Base-by-base conservation (phyloP, 1,140 invertebrate species). In the Penaeus vannamei region DNA sequence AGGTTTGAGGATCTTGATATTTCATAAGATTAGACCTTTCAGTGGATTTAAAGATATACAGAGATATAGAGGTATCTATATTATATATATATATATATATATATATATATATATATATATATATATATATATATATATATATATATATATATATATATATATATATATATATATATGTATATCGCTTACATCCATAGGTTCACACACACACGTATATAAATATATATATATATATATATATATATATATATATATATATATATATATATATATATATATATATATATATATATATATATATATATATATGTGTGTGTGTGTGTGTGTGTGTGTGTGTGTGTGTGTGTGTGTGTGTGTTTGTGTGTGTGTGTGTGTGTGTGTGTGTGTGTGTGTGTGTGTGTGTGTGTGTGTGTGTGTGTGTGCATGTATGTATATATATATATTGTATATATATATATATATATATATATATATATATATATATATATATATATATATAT, bases 401-500 rank as follows among this genome's bases (percentile, higher is more conserved):
- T 26, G 14, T 66, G 14, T 66, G 14, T 66, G 12, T 66, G 14
- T 66, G 14, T 66, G 14, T 66, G 14, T 8, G 12, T 66, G 14
- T 66, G 14, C 14, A 66, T 66, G 14, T 66, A 66, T 66, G 12
- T 8, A 26, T n/a, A 72, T n/a, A 26, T n/a, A 72, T n/a, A 72
- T 72, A 72, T 26, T 22, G 3, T 1, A 72, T 72, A 72, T 72
- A 26, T 72, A 72, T 72, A 72, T 72, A 26, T 72, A 72, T 72
- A 72, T 72, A 72, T 72, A 72, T 19, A 72, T 26, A 72, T 72
- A 23, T 72, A 72, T 26, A 72, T 72, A 72, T 26, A 26, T 80
- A 53, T 80, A 80, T 80, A 53, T 80, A 80, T 80, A 72, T 72
- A 29, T 23, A 7, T 23, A 72, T n/a, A 72, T 72, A 72, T 23